phyloP scores from a whole-genome alignment of 64 coral and sea anemone species.

The Cladopsammia gracilis region DNA sequence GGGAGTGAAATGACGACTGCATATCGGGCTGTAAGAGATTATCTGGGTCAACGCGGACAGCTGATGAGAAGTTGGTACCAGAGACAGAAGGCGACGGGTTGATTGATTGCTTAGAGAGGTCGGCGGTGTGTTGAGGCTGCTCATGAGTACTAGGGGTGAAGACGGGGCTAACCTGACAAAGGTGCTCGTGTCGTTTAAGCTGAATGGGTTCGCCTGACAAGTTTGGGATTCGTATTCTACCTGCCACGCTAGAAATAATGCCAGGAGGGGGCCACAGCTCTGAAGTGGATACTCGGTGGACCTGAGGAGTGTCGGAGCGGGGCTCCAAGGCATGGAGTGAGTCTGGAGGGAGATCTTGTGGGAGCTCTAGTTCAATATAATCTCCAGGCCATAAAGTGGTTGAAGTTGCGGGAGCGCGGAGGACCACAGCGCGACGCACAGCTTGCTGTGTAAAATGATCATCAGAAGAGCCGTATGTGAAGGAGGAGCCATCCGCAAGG shows the following conservation, averaged over 20 bases:
- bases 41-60: constrained; percentile 27
- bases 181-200: constrained; percentile 52
- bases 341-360: background rate
- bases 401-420: constrained; percentile 9
- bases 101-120: background rate
- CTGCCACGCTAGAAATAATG: constrained; percentile 36
- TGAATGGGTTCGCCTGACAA: constrained; percentile 1
- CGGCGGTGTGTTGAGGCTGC: background rate
- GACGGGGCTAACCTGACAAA: constrained; percentile 44
- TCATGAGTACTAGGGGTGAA: constrained; percentile 3
- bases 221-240: constrained; percentile 55
- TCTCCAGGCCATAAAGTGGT: constrained; percentile 22
- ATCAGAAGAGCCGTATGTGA: background rate
- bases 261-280: constrained; percentile 38
- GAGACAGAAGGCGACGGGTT: background rate
- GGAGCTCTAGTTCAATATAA: constrained; percentile 24
- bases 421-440: constrained; percentile 7
- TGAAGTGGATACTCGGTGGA: background rate
- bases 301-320: background rate
- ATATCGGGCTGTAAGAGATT: background rate
- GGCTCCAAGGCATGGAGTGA: constrained; percentile 18
- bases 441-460: background rate
- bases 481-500: constrained; percentile 4
- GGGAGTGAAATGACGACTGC: background rate
- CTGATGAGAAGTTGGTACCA: constrained; percentile 11